phyloP scores from a whole-genome alignment of 2,797 vertebrate species.

The Hephaestus fuliginosus region DNA sequence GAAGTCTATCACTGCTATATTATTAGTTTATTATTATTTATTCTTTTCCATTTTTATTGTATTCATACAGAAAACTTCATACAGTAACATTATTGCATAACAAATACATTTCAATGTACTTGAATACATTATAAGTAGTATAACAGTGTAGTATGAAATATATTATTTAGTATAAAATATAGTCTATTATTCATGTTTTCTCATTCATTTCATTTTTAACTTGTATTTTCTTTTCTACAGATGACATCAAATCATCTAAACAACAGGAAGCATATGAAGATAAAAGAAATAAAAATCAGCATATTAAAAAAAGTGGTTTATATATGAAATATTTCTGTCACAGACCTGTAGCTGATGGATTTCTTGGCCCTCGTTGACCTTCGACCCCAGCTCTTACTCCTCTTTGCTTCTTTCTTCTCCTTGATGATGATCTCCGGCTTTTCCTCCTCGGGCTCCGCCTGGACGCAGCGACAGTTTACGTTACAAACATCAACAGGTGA shows the following conservation, averaged over 20 bases:
- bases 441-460: conserved; percentile 85
- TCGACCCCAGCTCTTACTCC: conserved; percentile 91
- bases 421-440: conserved; percentile 76
- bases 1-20: neutral
- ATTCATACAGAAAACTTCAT: neutral
- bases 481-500: neutral
- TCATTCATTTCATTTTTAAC: neutral
- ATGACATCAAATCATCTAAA: neutral
- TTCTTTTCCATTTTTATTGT: neutral
- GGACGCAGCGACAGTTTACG: accelerated
- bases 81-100: neutral
- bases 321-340: neutral
- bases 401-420: conserved; percentile 92
- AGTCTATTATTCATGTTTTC: too few relatives aligned
- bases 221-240: neutral
- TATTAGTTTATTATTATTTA: neutral
- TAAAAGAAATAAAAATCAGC: neutral
- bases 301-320: neutral
- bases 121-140: neutral
- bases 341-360: conserved; percentile 92
- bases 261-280: neutral
- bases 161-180: too few relatives aligned
- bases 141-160: too few relatives aligned
- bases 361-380: conserved; percentile 95
- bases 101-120: neutral